Evolutionary conservation across 2,888 invertebrate genomes (phyloP), one percentile per base, ranked within the genome.

Genomic region (Hypomecis atomaria): DNA sequence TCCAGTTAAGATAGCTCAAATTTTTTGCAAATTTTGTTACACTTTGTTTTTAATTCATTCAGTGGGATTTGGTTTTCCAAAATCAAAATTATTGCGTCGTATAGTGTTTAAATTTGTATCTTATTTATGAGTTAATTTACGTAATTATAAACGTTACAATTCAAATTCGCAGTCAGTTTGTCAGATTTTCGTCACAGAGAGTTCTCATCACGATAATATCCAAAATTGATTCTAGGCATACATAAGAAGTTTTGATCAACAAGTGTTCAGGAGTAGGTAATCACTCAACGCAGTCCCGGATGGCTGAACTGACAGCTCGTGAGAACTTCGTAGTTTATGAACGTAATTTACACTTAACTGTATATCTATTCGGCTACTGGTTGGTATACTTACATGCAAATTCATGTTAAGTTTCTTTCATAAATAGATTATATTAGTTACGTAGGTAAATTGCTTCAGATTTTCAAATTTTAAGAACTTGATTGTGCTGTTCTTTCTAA

Each of bases 181-280:
- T 23, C 1, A 23, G 23, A 2, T 23, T 23, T 23, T 23, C 23
- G 3, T 23, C 3, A 23, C 23, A 23, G 23, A 23, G 23, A 23
- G 23, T 23, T 23, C 1, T 23, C 1, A 23, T 23, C 7, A n/a
- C 38, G 0, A 4, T 38, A 8, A 5, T 8, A 38, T 8, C 38
- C 7, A 11, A 36, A 48, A 36, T 48, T 34, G 43, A 54, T 60
- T 54, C 40, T 54, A 38, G 8, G 34, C 34, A 23, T 23, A 34
- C 50, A 45, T 53, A 38, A 55, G 61, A 60, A 70, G 64, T 65
- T 67, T 60, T 44, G 71, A 73, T 85, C 83, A 84, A 86, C 85
- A 86, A 84, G 85, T 86, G 78, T 69, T 73, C 65, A 67, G 61
- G 57, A 66, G 73, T 75, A 38, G 37, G 47, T 40, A 77, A 81